Evolutionary conservation across 2,888 invertebrate species (phyloP), one percentile per base, ranked within the genome.

Genomic region (Sacculina carcini): DNA sequence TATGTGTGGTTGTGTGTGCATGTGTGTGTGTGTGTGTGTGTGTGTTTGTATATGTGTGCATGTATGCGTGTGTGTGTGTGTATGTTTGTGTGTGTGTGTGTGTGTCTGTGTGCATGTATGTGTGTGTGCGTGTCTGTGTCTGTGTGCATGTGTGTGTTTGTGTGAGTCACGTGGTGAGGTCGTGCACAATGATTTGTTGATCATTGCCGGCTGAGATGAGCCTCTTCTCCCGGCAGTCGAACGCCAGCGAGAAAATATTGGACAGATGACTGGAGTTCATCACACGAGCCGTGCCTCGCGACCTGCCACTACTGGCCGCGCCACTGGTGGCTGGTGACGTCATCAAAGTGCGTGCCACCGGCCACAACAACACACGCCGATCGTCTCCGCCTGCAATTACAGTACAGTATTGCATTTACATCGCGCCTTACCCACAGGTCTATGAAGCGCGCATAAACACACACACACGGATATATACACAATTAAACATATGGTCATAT

Each of bases 151-250:
- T 5, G 36, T 36, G 36, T 12, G 36, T 36, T n/a, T 12, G 36
- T 36, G 36, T 12, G 36, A 16, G 36, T 12, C 71, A 82, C 80
- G 78, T 81, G 64, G 73, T 71, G 58, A 79, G 65, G 65, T 92
- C 86, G 63, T 94, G 92, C 16, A 86, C 78, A 58, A 90, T 78
- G 12, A 90, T 87, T 72, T 85, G 76, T 60, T 89, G 85, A 69
- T 94, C 92, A 69, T 90, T 90, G 52, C 89, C 92, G 54, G 86
- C 90, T 26, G 90, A 90, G 63, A 81, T 85, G 56, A 90, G 74
- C 65, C 77, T 79, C 23, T 74, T 72, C 62, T 81, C 82, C 53
- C 74, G 72, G 56, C 72, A 75, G 60, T 87, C 82, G 61, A 90
- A 83, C 29, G 80, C 81, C 16, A 92, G 71, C 61, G 89, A 86